Percentiles rank a stretch among this genome's conserved stretches.
Conservation (phyloP, 37 sponge, comb jelly and placozoan genomes). For the Haliclona indistincta region DNA sequence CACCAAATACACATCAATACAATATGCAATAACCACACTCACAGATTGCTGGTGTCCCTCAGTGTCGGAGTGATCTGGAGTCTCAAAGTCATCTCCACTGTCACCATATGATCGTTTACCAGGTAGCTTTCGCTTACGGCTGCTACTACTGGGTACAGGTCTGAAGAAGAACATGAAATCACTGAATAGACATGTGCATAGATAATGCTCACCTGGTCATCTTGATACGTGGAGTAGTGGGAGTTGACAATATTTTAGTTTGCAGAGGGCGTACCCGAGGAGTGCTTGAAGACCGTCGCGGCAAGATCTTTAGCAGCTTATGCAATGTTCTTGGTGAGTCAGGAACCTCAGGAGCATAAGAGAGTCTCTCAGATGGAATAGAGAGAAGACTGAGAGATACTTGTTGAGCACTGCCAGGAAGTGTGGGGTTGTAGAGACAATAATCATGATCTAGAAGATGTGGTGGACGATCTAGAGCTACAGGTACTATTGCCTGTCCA, state of each 20-base stretch:
- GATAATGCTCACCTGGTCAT: conserved; percentile 11
- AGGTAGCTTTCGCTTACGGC: too few relatives aligned
- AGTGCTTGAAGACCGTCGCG: conserved; percentile 18
- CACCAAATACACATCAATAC: conserved; percentile 1
- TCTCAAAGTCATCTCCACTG: too few relatives aligned
- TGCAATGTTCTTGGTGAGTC: conserved; percentile 60
- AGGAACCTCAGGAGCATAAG: conserved; percentile 75
- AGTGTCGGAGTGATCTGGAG: too few relatives aligned
- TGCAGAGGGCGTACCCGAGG: not conserved
- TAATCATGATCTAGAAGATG: conserved; percentile 65
- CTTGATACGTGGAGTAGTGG: not conserved
- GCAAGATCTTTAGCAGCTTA: conserved; percentile 70
- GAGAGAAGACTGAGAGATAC: not conserved
- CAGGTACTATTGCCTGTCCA: conserved; percentile 35
- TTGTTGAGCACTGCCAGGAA: not conserved
- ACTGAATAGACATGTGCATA: not conserved
- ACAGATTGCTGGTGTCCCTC: too few relatives aligned
- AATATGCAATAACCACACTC: conserved; percentile 2
- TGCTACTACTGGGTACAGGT: not conserved
- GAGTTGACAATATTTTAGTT: too few relatives aligned
- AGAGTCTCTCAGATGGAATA: conserved; percentile 70
- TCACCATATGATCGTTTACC: too few relatives aligned
- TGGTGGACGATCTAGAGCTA: conserved; percentile 29
- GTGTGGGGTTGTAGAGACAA: conserved; percentile 57
- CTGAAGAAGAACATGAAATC: not conserved